Evolutionary conservation across 1,140 invertebrate genomes (phyloP).

Genomic region (Drusus annulatus): DNA sequence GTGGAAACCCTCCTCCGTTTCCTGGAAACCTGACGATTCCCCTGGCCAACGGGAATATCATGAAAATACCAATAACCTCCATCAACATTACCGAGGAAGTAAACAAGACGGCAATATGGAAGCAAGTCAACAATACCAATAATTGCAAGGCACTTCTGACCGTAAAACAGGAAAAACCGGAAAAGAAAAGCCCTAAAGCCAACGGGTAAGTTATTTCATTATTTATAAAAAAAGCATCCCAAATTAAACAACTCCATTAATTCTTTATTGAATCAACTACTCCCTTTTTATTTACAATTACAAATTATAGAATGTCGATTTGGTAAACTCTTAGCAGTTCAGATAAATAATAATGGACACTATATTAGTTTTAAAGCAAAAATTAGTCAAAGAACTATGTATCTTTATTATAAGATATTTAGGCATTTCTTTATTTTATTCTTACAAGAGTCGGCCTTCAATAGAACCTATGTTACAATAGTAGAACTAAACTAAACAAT

Average conservation of each 20-base stretch:
- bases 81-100: constrained; percentile 96
- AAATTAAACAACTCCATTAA: too few relatives aligned
- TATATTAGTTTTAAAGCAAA: too few relatives aligned
- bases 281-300: neutral
- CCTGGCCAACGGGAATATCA: constrained; percentile 91
- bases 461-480: too few relatives aligned
- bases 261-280: neutral
- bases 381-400: too few relatives aligned
- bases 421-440: too few relatives aligned
- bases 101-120: constrained; percentile 94
- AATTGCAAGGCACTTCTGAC: constrained; percentile 51
- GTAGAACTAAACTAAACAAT: too few relatives aligned
- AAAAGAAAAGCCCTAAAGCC: constrained; percentile 64
- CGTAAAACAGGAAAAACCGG: constrained; percentile 58
- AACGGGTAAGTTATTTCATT: constrained; percentile 63
- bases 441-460: too few relatives aligned
- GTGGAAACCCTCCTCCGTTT: constrained; percentile 63
- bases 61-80: constrained; percentile 90
- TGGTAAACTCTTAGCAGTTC: too few relatives aligned
- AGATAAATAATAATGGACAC: too few relatives aligned
- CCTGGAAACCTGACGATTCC: constrained; percentile 87
- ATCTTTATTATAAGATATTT: too few relatives aligned
- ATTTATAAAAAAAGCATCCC: too few relatives aligned
- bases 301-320: too few relatives aligned
- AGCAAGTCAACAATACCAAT: constrained; percentile 83